Conservation (phyloP, 2,888 invertebrate species). For the Tachina grossa region DNA sequence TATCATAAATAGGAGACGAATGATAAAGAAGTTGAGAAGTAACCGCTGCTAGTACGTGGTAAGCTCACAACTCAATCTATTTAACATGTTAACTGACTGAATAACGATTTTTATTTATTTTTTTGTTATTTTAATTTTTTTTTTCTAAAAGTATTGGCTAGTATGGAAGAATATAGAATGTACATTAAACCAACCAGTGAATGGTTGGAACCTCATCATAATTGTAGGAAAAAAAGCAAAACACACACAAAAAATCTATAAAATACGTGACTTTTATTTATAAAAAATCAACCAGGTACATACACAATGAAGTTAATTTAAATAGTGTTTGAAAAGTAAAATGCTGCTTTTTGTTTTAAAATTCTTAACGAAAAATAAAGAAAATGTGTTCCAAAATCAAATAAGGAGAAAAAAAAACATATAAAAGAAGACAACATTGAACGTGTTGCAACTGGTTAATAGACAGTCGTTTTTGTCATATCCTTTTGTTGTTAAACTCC, state of each 20-base stretch:
- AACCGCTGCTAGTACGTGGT: constrained; percentile 65
- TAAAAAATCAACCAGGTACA: constrained; percentile 1
- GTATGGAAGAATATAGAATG: background rate
- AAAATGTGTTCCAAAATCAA: constrained; percentile 5
- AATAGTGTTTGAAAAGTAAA: constrained; percentile 37
- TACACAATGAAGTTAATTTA: constrained; percentile 19
- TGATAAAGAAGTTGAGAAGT: constrained; percentile 52
- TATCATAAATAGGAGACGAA: constrained; percentile 24
- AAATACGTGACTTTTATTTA: constrained; percentile 65
- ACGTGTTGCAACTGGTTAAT: constrained; percentile 59
- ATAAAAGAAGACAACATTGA: constrained; percentile 24
- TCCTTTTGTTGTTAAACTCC: constrained; percentile 50
- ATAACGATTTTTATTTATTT: background rate
- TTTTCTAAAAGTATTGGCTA: constrained; percentile 30
- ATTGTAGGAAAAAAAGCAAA: constrained; percentile 17
- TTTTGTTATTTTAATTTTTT: background rate
- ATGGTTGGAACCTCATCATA: constrained; percentile 38
- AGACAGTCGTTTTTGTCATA: constrained; percentile 26
- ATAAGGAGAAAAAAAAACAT: background rate
- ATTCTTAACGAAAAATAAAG: constrained; percentile 5
- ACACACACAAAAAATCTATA: constrained; percentile 48
- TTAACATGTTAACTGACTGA: constrained; percentile 44
- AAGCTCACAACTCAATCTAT: constrained; percentile 54
- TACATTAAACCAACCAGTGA: constrained; percentile 26
- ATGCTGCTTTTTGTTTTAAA: constrained; percentile 1